phyloP scores from a whole-genome alignment of 2,888 invertebrate species.

The Eupithecia dodoneata region DNA sequence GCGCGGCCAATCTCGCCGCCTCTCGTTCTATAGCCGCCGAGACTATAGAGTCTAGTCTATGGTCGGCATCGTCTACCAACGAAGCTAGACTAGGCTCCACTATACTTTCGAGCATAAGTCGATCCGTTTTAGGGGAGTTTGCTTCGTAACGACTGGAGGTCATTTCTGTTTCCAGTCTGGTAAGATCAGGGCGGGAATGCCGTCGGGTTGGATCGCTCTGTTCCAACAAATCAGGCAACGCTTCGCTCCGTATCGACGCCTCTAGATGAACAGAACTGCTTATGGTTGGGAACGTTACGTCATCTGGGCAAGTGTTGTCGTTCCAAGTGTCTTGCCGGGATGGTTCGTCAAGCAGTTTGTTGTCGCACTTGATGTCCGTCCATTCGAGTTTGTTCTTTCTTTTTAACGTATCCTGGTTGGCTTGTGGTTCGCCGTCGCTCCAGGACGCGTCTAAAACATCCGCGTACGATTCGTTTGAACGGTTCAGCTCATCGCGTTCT shows the following conservation, averaged over 20 bases:
- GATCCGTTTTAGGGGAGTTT: slow-evolving; percentile 45
- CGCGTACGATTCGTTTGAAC: slow-evolving; percentile 80
- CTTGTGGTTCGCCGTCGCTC: slow-evolving; percentile 62
- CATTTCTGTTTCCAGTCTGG: slow-evolving; percentile 64
- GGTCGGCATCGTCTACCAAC: slow-evolving; percentile 81
- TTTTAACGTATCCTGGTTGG: slow-evolving; percentile 47
- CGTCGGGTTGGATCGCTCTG: slow-evolving; percentile 62
- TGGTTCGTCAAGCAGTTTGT: slow-evolving; percentile 50
- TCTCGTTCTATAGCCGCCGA: slow-evolving; percentile 90
- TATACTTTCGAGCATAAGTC: slow-evolving; percentile 57
- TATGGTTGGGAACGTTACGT: slow-evolving; percentile 91
- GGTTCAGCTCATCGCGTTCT: slow-evolving; percentile 70
- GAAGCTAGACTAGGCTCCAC: slow-evolving; percentile 72
- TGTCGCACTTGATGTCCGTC: slow-evolving; percentile 63
- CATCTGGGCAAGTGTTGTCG: slow-evolving; percentile 91
- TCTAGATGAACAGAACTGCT: slow-evolving; percentile 90
- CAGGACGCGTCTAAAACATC: slow-evolving; percentile 74
- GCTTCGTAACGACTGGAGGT: slow-evolving; percentile 58
- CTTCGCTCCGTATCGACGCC: slow-evolving; percentile 87
- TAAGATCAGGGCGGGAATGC: slow-evolving; percentile 70
- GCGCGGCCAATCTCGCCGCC: slow-evolving; percentile 86
- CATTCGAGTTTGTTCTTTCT: slow-evolving; percentile 60
- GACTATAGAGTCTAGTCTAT: slow-evolving; percentile 85
- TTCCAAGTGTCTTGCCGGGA: slow-evolving; percentile 88
- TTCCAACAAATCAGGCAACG: slow-evolving; percentile 75